These are phyloP conservation scores for Enteromius thamalakanensis DNA, from an alignment of 2,797 vertebrate genomes.

Conservation along the genomic window DNA sequence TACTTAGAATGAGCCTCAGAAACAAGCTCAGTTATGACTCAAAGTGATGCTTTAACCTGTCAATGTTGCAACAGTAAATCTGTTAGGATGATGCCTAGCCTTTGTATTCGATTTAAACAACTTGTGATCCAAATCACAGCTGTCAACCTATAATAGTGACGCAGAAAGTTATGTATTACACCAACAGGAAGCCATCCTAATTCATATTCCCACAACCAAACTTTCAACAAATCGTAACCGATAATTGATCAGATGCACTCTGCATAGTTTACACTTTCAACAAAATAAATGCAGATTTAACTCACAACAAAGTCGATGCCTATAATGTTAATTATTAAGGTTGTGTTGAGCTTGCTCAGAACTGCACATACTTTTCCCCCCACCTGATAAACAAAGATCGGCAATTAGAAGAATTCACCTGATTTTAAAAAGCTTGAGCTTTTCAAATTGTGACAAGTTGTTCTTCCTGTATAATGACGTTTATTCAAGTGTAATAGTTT, in stretches of 20 bases:
- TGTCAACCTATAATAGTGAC: background rate
- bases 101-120: conserved; percentile 29
- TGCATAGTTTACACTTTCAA: background rate
- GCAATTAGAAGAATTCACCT: background rate
- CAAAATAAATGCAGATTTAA: background rate
- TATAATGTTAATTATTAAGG: background rate
- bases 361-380: background rate
- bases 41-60: conserved; percentile 54
- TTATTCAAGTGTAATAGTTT: no score
- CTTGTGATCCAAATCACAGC: conserved; percentile 11
- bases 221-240: background rate
- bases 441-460: background rate
- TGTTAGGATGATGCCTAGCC: conserved; percentile 13
- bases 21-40: conserved; percentile 40
- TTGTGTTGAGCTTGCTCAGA: background rate
- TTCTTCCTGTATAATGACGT: background rate
- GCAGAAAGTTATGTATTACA: background rate
- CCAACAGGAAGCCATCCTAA: background rate
- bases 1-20: conserved; percentile 59
- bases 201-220: background rate
- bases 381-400: background rate
- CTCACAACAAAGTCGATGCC: background rate
- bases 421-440: background rate
- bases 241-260: background rate
- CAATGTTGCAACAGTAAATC: conserved; percentile 51